Percentiles rank a stretch among this genome's conserved stretches.
These are phyloP conservation scores for Lampropteryx suffumata DNA, from an alignment of 2,888 invertebrate genomes.

Conservation along the genomic window DNA sequence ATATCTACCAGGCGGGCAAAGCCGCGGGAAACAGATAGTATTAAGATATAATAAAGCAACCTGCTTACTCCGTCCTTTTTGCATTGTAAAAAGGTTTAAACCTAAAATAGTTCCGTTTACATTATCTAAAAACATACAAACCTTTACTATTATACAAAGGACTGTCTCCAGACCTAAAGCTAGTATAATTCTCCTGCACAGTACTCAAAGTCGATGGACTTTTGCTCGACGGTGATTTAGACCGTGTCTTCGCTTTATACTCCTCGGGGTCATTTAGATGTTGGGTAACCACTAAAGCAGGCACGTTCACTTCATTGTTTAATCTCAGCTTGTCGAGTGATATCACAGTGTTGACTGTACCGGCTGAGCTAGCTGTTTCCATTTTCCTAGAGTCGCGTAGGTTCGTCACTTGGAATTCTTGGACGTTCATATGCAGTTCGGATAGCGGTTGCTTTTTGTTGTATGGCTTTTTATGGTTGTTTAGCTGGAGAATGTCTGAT, in stretches of 20 bases:
- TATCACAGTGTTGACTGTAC: constrained; percentile 63
- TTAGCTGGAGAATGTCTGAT: constrained; percentile 60
- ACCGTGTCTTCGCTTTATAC: constrained; percentile 43
- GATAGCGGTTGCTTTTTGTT: constrained; percentile 57
- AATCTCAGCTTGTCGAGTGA: constrained; percentile 49
- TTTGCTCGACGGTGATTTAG: constrained; percentile 66
- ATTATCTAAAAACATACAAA: no score
- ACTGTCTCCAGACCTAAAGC: constrained; percentile 65
- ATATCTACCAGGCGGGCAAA: no score
- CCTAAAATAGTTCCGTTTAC: no score
- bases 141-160: constrained; percentile 57
- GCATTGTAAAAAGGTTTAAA: no score
- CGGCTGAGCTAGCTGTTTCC: constrained; percentile 60
- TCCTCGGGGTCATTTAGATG: constrained; percentile 34
- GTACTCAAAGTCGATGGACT: constrained; percentile 69
- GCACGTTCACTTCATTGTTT: constrained; percentile 41
- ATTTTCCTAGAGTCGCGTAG: constrained; percentile 57
- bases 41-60: no score
- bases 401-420: constrained; percentile 48
- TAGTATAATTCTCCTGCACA: constrained; percentile 62
- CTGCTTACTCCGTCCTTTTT: no score
- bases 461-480: constrained; percentile 47
- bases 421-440: constrained; percentile 58
- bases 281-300: constrained; percentile 50
- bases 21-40: no score